phyloP scores from a whole-genome alignment of 2,888 invertebrate species.

The Torymus aiolomorphi region DNA sequence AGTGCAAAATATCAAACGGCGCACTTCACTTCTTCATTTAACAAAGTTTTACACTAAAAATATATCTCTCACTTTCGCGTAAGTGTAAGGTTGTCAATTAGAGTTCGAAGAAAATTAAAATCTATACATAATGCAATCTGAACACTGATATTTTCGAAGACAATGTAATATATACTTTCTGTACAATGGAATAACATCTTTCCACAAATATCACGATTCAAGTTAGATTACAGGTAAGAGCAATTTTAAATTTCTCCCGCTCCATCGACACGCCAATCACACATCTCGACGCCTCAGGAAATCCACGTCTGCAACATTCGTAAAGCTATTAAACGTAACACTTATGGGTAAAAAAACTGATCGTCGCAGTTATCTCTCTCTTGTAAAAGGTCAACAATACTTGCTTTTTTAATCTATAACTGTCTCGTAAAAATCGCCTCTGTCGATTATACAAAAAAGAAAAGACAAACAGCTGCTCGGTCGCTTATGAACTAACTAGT shows the following conservation, averaged over 20 bases:
- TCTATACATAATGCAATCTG: background rate
- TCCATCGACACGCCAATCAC: too few relatives aligned
- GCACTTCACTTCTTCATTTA: slow-evolving; percentile 24
- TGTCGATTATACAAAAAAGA: background rate
- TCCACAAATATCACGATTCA: too few relatives aligned
- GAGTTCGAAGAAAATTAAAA: too few relatives aligned
- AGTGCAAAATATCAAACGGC: slow-evolving; percentile 7
- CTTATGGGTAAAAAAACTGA: slow-evolving; percentile 41
- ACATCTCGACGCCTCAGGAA: too few relatives aligned
- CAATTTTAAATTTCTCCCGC: too few relatives aligned
- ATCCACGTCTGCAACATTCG: slow-evolving; percentile 55
- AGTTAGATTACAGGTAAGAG: too few relatives aligned
- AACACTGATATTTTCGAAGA: background rate
- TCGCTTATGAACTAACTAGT: slow-evolving; percentile 17
- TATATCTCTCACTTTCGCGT: slow-evolving; percentile 34
- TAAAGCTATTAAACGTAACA: slow-evolving; percentile 59
- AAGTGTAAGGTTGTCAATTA: slow-evolving; percentile 15
- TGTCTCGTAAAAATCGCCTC: slow-evolving; percentile 30
- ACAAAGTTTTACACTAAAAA: slow-evolving; percentile 44
- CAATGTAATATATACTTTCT: too few relatives aligned
- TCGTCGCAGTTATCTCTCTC: slow-evolving; percentile 9
- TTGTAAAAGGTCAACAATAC: slow-evolving; percentile 47
- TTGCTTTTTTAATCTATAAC: slow-evolving; percentile 21
- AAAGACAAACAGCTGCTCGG: slow-evolving; percentile 19
- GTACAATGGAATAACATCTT: too few relatives aligned